Conservation (phyloP, 2,888 invertebrate species). For the Labia minor region DNA sequence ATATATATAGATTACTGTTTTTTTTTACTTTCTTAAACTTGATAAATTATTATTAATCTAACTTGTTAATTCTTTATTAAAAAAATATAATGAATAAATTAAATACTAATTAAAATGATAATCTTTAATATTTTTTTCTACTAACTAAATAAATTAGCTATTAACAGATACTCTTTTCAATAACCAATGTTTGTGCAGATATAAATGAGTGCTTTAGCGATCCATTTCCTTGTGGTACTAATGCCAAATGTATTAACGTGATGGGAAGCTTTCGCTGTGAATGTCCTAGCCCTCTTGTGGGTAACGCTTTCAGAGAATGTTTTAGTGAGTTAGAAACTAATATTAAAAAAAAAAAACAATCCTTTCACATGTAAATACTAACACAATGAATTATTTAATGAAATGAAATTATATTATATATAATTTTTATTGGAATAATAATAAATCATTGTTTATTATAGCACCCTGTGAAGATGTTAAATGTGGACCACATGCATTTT, state of each 20-base stretch:
- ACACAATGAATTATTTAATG: no score
- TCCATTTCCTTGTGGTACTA: conserved; percentile 30
- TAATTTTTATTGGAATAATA: no score
- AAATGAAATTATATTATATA: no score
- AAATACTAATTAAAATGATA: no score
- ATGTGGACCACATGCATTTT: conserved; percentile 79
- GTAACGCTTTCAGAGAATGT: conserved; percentile 29
- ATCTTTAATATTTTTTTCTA: no score
- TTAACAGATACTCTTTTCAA: no score
- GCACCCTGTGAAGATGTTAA: conserved; percentile 87
- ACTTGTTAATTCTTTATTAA: no score
- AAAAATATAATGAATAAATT: no score
- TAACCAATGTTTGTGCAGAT: conserved; percentile 25
- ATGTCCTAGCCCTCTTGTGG: conserved; percentile 30
- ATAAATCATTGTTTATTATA: conserved; percentile 28
- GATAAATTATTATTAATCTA: no score
- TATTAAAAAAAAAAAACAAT: neutral
- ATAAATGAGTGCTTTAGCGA: conserved; percentile 30
- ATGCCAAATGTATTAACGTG: conserved; percentile 31
- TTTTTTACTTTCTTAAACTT: no score
- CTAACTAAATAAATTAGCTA: no score
- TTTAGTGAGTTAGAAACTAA: conserved; percentile 19
- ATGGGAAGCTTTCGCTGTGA: conserved; percentile 29
- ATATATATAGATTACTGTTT: no score
- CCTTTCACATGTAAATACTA: neutral